Percentiles rank a stretch among this genome's conserved stretches.
These are phyloP conservation scores for Callipepla californica DNA, from an alignment of 2,113 vertebrate genomes.

Conservation along the genomic window DNA sequence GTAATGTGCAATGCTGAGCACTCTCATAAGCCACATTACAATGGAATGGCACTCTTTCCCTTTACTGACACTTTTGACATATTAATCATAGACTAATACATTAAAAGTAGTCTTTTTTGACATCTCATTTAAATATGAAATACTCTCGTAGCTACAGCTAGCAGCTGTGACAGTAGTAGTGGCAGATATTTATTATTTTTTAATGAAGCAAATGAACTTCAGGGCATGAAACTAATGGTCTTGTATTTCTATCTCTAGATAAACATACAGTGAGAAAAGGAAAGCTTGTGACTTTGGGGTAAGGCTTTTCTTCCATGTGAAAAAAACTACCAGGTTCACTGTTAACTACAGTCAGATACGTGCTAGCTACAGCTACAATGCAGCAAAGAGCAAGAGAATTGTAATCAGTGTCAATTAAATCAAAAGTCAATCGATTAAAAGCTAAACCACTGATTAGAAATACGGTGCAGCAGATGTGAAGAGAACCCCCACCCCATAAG, in stretches of 20 bases:
- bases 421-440: not conserved
- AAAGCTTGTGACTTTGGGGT: not conserved
- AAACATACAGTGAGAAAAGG: not conserved
- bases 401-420: not conserved
- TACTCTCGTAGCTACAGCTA: not conserved
- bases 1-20: not conserved
- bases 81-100: not conserved
- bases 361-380: not conserved
- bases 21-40: not conserved
- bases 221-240: not conserved
- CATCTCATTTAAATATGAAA: not conserved
- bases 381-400: not conserved
- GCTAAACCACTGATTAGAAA: not conserved
- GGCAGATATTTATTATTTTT: not conserved
- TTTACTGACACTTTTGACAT: not conserved
- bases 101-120: not conserved
- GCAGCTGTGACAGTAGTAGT: not conserved
- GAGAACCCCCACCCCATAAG: not conserved
- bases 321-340: accelerated
- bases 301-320: not conserved
- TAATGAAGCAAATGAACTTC: not conserved
- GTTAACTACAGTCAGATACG: not conserved
- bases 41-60: not conserved
- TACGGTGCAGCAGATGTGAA: not conserved
- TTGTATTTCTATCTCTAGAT: not conserved